Evolutionary conservation across 2,888 invertebrate species (phyloP).

Genomic region (Trilocha varians): DNA sequence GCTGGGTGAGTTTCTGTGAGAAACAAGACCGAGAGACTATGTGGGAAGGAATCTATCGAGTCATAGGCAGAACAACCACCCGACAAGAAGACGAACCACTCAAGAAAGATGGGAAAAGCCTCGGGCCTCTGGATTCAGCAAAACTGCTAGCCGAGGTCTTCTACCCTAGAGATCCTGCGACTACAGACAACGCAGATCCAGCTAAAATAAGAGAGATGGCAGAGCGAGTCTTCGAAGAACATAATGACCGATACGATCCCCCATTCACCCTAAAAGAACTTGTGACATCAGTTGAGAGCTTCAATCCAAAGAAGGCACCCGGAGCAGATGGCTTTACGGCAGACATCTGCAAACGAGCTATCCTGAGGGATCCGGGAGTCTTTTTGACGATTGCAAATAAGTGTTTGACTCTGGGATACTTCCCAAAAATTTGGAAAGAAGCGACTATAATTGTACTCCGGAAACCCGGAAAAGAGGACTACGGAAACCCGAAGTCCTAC

Average conservation of each 20-base stretch:
- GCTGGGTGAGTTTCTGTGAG: conserved; percentile 12
- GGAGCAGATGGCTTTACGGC: conserved; percentile 14
- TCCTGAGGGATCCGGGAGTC: neutral
- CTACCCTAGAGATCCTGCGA: conserved; percentile 1
- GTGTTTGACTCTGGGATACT: neutral
- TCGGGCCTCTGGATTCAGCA: neutral
- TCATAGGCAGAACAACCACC: neutral
- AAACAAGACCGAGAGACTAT: conserved; percentile 9
- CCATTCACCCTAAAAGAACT: conserved; percentile 10
- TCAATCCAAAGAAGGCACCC: conserved; percentile 14
- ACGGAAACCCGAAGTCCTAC: no score
- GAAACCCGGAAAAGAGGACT: conserved; percentile 6
- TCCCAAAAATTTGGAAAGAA: conserved; percentile 7
- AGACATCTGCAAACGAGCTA: conserved; percentile 10
- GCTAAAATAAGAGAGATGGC: no score
- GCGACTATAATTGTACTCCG: conserved; percentile 3
- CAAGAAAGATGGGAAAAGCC: neutral
- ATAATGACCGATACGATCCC: conserved; percentile 3
- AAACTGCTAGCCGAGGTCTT: neutral
- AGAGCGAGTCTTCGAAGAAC: neutral
- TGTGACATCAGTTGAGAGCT: neutral
- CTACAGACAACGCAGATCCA: neutral
- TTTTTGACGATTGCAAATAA: neutral
- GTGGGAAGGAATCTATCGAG: conserved; percentile 11
- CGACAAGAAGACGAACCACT: conserved; percentile 4